Evolutionary conservation across 2,888 invertebrate species (phyloP), one percentile per base, ranked within the genome.

Genomic region (Nemapogon koenigi): DNA sequence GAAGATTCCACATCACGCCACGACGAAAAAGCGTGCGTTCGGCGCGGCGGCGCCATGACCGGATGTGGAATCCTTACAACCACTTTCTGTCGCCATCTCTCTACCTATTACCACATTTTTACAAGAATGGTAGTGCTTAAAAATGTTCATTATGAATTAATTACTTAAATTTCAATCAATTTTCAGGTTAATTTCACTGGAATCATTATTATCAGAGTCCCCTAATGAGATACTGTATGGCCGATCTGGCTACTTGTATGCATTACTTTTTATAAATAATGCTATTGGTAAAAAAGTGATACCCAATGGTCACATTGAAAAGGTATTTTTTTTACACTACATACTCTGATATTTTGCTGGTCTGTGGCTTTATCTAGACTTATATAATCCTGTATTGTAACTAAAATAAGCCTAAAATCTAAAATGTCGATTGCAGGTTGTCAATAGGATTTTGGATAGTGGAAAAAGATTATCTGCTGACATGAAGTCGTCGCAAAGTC

Each of bases 151-250:
- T n/a, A n/a, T n/a, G n/a, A n/a, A n/a, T n/a, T n/a, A n/a, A n/a
- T n/a, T n/a, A n/a, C n/a, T n/a, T n/a, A n/a, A n/a, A n/a, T n/a
- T n/a, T n/a, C n/a, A n/a, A n/a, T n/a, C n/a, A n/a, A 22, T 16
- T 53, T 72, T 30, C 57, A 89, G 89, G 50, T 62, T 90, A 19
- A 68, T 81, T 48, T 59, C 72, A 10, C 53, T 89, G 40, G 69
- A 79, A 39, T 64, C 78, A 35, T 64, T 82, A 46, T 79, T 87
- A 36, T 57, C 83, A 46, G 69, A 81, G 39, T 69, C 82, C 36
- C 87, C 92, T 0, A 90, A 94, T 81, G 95, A 95, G 69, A 64
- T 93, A 39, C 75, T 96, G 22, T 94, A 91, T 76, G 95, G 96
- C 3, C 81, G 91, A 55, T 83, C 84, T 47, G 95, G 95, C 14